Conservation (phyloP, 2,797 vertebrate genomes). For the Zenarchopterus dispar region DNA sequence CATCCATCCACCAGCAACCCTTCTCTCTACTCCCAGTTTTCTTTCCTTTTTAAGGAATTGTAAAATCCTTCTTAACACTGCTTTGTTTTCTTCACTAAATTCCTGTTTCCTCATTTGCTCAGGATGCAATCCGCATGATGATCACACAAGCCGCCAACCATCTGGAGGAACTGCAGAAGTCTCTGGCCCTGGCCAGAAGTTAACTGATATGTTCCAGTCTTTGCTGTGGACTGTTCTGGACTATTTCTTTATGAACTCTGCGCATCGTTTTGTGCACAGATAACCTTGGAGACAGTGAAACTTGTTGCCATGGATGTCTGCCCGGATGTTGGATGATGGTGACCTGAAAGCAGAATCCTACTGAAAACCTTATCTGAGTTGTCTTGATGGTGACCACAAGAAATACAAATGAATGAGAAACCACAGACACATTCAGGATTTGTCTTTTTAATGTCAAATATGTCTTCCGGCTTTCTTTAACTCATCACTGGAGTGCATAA, state of each 20-base stretch:
- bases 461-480: conserved; percentile 3
- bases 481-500: conserved; percentile 19
- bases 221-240: neutral
- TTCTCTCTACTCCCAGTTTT: too few species aligned
- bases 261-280: neutral
- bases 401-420: too few species aligned
- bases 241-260: neutral
- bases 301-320: neutral
- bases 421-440: neutral
- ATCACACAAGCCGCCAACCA: conserved; percentile 93
- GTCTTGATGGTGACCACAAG: too few species aligned
- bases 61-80: too few species aligned
- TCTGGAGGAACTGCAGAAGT: conserved; percentile 87
- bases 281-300: neutral
- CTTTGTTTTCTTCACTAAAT: too few species aligned
- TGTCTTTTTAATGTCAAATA: conserved; percentile 37
- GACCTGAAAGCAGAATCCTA: too few species aligned
- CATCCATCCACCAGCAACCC: too few species aligned
- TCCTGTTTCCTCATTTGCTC: neutral
- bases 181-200: conserved; percentile 86
- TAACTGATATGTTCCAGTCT: conserved; percentile 43
- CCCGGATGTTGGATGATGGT: too few species aligned
- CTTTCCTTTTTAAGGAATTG: too few species aligned
- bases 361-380: too few species aligned
- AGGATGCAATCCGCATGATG: conserved; percentile 96